phyloP scores from a whole-genome alignment of 2,888 invertebrate species.

The Cerastis rubricosa region DNA sequence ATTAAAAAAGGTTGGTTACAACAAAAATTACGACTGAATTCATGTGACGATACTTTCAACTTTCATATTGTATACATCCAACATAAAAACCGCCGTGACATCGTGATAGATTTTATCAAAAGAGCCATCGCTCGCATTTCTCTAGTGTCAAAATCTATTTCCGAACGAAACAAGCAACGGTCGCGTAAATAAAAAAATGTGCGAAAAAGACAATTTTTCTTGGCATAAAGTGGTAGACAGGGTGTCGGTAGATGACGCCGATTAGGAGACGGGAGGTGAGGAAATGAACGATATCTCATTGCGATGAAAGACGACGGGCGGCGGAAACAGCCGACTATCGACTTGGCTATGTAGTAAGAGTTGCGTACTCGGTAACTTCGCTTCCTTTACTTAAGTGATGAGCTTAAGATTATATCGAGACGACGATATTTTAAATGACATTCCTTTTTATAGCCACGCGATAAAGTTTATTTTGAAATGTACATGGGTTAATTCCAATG shows the following conservation, averaged over 20 bases:
- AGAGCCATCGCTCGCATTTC: constrained; percentile 63
- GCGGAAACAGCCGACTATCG: constrained; percentile 70
- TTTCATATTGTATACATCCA: constrained; percentile 38
- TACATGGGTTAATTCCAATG: too few relatives aligned
- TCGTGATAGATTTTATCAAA: constrained; percentile 61
- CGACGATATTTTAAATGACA: constrained; percentile 26
- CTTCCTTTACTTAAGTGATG: constrained; percentile 58
- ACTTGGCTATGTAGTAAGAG: constrained; percentile 59
- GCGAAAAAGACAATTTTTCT: constrained; percentile 55
- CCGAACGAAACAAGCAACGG: constrained; percentile 65
- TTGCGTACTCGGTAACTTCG: constrained; percentile 62
- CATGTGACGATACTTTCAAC: constrained; percentile 35
- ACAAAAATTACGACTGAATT: constrained; percentile 43
- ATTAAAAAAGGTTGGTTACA: constrained; percentile 54
- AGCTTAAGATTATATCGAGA: constrained; percentile 46
- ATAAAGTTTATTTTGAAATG: background rate
- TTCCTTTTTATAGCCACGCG: constrained; percentile 14
- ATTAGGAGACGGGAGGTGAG: constrained; percentile 67
- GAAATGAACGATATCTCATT: constrained; percentile 74
- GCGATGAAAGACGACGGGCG: constrained; percentile 62
- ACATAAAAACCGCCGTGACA: constrained; percentile 34
- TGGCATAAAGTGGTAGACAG: constrained; percentile 57
- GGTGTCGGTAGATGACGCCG: constrained; percentile 63
- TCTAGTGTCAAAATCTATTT: constrained; percentile 63
- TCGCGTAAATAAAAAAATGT: constrained; percentile 40